Evolutionary conservation across 2,888 invertebrate species (phyloP).

Genomic region (Folsomia candida): DNA sequence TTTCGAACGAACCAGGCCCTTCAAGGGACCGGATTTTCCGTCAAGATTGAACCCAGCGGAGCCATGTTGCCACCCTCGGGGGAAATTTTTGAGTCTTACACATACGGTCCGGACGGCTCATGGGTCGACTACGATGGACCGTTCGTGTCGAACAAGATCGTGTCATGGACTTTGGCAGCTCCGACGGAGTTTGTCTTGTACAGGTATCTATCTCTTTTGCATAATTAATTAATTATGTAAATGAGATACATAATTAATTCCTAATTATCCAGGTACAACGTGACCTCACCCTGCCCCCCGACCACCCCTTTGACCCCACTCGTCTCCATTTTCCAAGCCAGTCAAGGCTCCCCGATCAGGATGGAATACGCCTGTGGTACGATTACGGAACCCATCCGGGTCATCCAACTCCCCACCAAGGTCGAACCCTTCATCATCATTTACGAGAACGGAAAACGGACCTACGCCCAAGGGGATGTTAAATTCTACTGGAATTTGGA

Average conservation of each 20-base stretch:
- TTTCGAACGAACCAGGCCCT: background rate
- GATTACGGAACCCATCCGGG: background rate
- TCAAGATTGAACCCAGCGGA: background rate
- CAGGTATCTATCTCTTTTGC: background rate
- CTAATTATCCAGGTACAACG: background rate
- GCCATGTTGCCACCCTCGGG: background rate
- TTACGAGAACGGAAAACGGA: background rate
- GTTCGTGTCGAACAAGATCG: background rate
- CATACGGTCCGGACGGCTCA: background rate
- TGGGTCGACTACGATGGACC: background rate
- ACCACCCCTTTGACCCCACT: no score
- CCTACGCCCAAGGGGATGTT: background rate
- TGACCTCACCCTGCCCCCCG: background rate
- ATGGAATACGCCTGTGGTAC: background rate
- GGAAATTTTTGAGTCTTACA: background rate
- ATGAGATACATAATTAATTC: no score
- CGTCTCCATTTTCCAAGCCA: background rate
- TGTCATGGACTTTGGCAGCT: background rate
- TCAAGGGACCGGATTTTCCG: background rate
- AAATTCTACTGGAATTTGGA: background rate
- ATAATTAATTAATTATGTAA: no score
- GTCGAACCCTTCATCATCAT: background rate
- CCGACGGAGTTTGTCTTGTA: background rate
- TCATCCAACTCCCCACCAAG: background rate
- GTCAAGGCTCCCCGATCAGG: no score